phyloP scores from a whole-genome alignment of 92 coral and sea anemone genomes.

The Pocillopora meandrina region DNA sequence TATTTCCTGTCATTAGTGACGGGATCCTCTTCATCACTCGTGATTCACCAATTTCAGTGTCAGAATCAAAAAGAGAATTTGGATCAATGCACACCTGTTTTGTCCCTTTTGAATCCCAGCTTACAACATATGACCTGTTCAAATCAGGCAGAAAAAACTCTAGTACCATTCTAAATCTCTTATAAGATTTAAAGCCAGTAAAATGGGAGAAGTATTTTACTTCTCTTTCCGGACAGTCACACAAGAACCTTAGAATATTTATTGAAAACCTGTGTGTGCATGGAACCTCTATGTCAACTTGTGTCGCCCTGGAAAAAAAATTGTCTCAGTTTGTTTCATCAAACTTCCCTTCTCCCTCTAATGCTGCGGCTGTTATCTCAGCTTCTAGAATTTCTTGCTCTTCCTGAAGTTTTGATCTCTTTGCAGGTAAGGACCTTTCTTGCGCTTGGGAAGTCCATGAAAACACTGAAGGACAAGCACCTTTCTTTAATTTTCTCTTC shows the following conservation, averaged over 20 bases:
- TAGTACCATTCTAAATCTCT: slow-evolving; percentile 47
- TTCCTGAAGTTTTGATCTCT: slow-evolving; percentile 21
- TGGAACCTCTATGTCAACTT: slow-evolving; percentile 25
- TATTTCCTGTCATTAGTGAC: slow-evolving; percentile 15
- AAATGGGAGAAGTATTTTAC: slow-evolving; percentile 43
- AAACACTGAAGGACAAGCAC: slow-evolving; percentile 40
- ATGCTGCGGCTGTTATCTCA: slow-evolving; percentile 46
- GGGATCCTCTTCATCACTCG: slow-evolving; percentile 29
- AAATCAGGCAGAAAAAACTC: slow-evolving; percentile 53
- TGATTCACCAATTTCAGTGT: slow-evolving; percentile 35
- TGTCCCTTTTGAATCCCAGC: slow-evolving; percentile 40
- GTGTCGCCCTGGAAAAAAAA: slow-evolving; percentile 16
- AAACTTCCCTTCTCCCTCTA: slow-evolving; percentile 37
- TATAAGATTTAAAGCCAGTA: slow-evolving; percentile 49
- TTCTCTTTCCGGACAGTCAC: slow-evolving; percentile 30
- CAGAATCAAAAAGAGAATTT: slow-evolving; percentile 45
- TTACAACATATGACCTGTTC: slow-evolving; percentile 30
- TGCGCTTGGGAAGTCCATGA: slow-evolving; percentile 33
- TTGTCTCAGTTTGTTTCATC: slow-evolving; percentile 29
- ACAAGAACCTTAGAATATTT: slow-evolving; percentile 25
- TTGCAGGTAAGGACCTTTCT: slow-evolving; percentile 27
- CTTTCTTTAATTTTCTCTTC: slow-evolving; percentile 33
- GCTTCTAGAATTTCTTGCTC: slow-evolving; percentile 30
- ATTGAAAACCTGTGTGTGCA: slow-evolving; percentile 47
- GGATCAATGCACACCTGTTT: slow-evolving; percentile 34